Evolutionary conservation across 2,888 invertebrate genomes (phyloP).

Genomic region (Isoperla grammatica): DNA sequence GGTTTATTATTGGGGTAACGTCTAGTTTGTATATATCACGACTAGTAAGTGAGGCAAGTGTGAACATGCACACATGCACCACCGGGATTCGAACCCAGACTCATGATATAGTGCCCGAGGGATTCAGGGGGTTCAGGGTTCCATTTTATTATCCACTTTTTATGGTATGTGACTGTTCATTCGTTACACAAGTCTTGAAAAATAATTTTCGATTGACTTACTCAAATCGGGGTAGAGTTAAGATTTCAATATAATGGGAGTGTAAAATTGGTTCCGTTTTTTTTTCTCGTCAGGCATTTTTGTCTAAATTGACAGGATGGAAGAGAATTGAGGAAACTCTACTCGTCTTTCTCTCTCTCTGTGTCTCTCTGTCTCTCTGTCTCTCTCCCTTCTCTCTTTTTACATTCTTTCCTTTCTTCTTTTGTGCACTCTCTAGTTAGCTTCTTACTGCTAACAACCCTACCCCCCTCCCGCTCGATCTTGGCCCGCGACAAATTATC

Average conservation of each 20-base stretch:
- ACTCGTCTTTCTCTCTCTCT: constrained; percentile 11
- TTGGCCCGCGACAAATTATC: too few relatives aligned
- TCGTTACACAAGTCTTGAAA: not conserved
- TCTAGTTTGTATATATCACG: too few relatives aligned
- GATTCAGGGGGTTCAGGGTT: too few relatives aligned
- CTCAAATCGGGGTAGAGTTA: not conserved
- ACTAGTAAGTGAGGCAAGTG: too few relatives aligned
- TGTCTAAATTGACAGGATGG: constrained; percentile 24
- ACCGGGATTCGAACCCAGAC: too few relatives aligned
- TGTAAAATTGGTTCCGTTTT: not conserved
- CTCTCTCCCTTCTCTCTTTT: constrained; percentile 1
- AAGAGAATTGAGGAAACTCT: constrained; percentile 28
- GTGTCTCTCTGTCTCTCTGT: too few relatives aligned
- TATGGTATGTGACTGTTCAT: not conserved
- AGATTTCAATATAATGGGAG: constrained; percentile 12
- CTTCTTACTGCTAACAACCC: constrained; percentile 23
- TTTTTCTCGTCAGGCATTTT: not conserved
- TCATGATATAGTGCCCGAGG: too few relatives aligned
- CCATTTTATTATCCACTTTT: too few relatives aligned
- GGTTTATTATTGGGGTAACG: too few relatives aligned
- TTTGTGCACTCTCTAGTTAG: constrained; percentile 24
- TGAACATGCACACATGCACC: too few relatives aligned
- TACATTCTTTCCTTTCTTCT: constrained; percentile 2
- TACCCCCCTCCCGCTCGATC: not conserved
- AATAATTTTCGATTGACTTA: not conserved